Conservation (phyloP, 2,888 invertebrate genomes). For the Girardia tigrina region DNA sequence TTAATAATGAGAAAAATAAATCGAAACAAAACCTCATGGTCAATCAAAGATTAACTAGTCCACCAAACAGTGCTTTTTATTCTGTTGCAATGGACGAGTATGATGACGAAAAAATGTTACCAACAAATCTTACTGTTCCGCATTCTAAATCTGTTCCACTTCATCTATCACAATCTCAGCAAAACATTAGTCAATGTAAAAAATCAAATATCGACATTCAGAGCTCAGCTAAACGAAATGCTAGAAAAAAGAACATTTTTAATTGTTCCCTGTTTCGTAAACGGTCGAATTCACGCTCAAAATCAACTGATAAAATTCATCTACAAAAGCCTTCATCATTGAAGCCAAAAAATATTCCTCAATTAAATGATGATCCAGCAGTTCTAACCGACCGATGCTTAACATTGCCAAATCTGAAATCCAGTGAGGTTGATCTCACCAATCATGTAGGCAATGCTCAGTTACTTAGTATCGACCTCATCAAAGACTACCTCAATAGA, state of each 20-base stretch:
- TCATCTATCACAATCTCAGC: background rate
- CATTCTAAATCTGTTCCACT: constrained; percentile 12
- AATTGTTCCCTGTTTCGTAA: constrained; percentile 1
- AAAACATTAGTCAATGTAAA: background rate
- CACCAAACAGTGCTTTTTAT: background rate
- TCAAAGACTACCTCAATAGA: constrained; percentile 19
- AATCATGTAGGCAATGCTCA: background rate
- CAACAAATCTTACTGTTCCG: background rate
- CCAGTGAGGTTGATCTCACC: constrained; percentile 5
- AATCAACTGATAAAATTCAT: constrained; percentile 13
- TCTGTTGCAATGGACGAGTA: background rate
- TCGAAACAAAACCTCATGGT: background rate
- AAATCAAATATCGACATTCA: constrained; percentile 4
- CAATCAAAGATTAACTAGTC: background rate
- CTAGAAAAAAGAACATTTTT: background rate
- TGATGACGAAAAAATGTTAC: background rate
- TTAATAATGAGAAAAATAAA: background rate
- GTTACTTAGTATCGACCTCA: constrained; percentile 7
- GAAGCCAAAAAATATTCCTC: background rate
- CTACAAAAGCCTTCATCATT: background rate
- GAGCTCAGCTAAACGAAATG: background rate
- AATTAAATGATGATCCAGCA: background rate
- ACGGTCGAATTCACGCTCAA: constrained; percentile 10
- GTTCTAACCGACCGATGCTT: background rate
- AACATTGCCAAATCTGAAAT: constrained; percentile 19